Evolutionary conservation across 2,113 vertebrate species (phyloP).

Genomic region (Cynocephalus volans): DNA sequence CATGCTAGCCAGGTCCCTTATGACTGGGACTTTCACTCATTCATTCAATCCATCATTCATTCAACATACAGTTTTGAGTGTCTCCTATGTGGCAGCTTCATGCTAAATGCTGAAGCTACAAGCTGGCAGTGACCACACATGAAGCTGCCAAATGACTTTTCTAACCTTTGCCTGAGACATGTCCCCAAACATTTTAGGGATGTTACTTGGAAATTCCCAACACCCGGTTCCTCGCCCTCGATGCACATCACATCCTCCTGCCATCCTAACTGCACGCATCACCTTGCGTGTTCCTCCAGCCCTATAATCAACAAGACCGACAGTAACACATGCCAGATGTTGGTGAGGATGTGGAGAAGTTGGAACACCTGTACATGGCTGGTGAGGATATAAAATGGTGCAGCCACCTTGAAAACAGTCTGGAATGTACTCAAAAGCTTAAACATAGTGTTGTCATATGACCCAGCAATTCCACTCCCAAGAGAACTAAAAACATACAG

Average conservation of each 20-base stretch:
- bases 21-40: background rate
- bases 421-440: background rate
- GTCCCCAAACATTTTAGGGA: background rate
- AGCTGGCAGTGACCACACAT: background rate
- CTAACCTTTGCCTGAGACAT: background rate
- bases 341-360: fast-evolving
- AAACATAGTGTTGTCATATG: background rate
- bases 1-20: background rate
- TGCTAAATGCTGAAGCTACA: background rate
- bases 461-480: background rate
- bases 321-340: background rate
- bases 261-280: background rate
- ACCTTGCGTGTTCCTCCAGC: too few species aligned
- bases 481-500: background rate
- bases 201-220: background rate
- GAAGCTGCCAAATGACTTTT: background rate
- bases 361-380: fast-evolving
- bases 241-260: too few species aligned
- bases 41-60: background rate
- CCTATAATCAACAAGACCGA: background rate
- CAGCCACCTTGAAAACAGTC: background rate
- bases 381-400: background rate
- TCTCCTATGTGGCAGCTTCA: background rate
- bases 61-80: background rate
- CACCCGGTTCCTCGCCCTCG: too few species aligned